Percentiles rank a stretch among this genome's conserved stretches.
Evolutionary conservation across 2,797 vertebrate species (phyloP).

Genomic region (Gobionotothen gibberifrons): DNA sequence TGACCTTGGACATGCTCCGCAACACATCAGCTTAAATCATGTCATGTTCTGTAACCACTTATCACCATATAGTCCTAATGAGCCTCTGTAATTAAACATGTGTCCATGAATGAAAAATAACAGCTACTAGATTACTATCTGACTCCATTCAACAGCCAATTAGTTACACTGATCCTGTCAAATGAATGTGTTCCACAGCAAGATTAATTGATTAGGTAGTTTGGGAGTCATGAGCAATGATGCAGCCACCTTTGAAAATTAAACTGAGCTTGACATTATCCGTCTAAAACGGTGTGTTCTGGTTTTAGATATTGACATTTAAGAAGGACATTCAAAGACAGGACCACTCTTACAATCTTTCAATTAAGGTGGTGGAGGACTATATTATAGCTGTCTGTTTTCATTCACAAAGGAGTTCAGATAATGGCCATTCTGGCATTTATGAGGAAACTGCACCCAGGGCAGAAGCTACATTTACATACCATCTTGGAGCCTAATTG

Average conservation of each 20-base stretch:
- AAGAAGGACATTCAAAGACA: constrained; percentile 55
- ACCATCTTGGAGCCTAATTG: constrained; percentile 83
- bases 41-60: constrained; percentile 28
- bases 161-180: constrained; percentile 50
- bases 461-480: constrained; percentile 74
- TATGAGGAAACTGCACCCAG: constrained; percentile 71
- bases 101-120: constrained; percentile 54
- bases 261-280: constrained; percentile 66
- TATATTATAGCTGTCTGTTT: constrained; percentile 74
- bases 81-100: constrained; percentile 56
- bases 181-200: constrained; percentile 27
- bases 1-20: constrained; percentile 17
- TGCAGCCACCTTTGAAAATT: constrained; percentile 50
- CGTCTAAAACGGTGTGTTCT: constrained; percentile 44
- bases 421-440: constrained; percentile 86
- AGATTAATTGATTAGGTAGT: constrained; percentile 35
- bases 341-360: constrained; percentile 71
- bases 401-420: constrained; percentile 68
- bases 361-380: constrained; percentile 73
- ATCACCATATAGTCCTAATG: constrained; percentile 47
- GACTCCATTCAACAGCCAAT: constrained; percentile 51
- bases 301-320: constrained; percentile 78
- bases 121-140: constrained; percentile 45
- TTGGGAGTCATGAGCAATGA: constrained; percentile 33
- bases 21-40: constrained; percentile 33